Evolutionary conservation across 2,888 invertebrate genomes (phyloP).

Genomic region (Euplexia lucipara): DNA sequence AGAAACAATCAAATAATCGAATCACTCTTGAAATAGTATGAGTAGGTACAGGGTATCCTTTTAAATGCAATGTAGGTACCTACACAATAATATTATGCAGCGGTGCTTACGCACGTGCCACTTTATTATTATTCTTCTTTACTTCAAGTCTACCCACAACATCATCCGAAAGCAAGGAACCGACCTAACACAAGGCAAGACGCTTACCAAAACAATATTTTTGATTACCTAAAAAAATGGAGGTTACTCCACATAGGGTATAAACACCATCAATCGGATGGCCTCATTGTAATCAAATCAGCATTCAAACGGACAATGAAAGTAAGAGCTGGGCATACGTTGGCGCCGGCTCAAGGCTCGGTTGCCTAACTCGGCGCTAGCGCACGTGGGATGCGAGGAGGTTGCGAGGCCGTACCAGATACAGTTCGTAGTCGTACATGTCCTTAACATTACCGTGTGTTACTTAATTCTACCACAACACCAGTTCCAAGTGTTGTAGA

Average conservation of each 20-base stretch:
- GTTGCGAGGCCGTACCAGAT: conserved; percentile 72
- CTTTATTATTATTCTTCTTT: neutral
- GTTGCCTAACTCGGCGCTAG: conserved; percentile 78
- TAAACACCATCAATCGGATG: conserved; percentile 66
- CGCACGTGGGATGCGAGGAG: conserved; percentile 84
- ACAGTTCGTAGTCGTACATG: conserved; percentile 55
- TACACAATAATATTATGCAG: neutral
- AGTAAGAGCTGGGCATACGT: conserved; percentile 81
- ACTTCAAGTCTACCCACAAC: neutral
- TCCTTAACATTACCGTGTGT: conserved; percentile 62
- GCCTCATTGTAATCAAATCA: conserved; percentile 81
- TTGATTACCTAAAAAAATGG: neutral
- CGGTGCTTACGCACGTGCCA: neutral
- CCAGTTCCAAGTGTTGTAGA: conserved; percentile 31
- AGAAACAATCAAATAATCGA: too few relatives aligned
- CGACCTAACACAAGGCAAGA: neutral
- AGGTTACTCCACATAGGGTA: conserved; percentile 49
- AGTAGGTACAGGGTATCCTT: too few relatives aligned
- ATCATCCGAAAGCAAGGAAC: neutral
- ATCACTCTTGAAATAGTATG: too few relatives aligned
- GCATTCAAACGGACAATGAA: conserved; percentile 84
- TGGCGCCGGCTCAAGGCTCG: conserved; percentile 84
- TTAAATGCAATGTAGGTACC: neutral
- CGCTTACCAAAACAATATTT: neutral
- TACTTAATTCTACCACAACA: conserved; percentile 27